Percentiles rank a stretch among this genome's conserved stretches.
phyloP scores from a whole-genome alignment of 1,140 invertebrate species.

The Melanaphis sacchari region DNA sequence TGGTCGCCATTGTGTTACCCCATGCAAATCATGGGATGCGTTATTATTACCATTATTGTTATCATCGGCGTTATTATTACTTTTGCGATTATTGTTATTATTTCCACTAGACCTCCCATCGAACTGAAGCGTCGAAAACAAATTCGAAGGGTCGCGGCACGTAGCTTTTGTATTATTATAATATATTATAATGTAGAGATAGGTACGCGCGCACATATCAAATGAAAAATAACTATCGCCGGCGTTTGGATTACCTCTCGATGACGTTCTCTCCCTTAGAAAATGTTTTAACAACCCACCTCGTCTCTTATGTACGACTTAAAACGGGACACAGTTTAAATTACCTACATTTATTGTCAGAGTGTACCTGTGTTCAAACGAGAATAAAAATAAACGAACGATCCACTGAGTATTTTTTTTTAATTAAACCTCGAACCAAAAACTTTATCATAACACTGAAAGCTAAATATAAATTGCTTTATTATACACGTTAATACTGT shows the following conservation, averaged over 20 bases:
- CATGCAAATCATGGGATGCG: constrained; percentile 13
- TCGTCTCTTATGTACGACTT: neutral
- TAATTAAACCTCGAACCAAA: constrained; percentile 16
- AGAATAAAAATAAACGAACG: neutral
- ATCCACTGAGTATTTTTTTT: neutral
- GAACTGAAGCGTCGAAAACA: neutral
- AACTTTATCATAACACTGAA: neutral
- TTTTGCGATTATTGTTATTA: constrained; percentile 18
- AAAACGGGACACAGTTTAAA: neutral
- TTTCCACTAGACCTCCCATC: neutral
- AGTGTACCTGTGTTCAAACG: neutral
- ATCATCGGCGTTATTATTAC: neutral
- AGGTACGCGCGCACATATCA: neutral
- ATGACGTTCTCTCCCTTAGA: neutral
- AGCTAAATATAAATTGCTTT: neutral
- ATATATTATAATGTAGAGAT: neutral
- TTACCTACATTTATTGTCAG: neutral
- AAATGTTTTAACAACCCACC: neutral
- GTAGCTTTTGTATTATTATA: neutral
- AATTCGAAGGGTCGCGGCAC: neutral
- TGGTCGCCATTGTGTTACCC: neutral
- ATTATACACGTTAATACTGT: constrained; percentile 18
- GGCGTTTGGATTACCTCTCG: neutral
- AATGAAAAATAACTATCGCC: neutral
- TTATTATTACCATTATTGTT: neutral